Evolutionary conservation across 2,113 vertebrate species (phyloP), one percentile per base, ranked within the genome.

Genomic region (Phocoena phocoena): DNA sequence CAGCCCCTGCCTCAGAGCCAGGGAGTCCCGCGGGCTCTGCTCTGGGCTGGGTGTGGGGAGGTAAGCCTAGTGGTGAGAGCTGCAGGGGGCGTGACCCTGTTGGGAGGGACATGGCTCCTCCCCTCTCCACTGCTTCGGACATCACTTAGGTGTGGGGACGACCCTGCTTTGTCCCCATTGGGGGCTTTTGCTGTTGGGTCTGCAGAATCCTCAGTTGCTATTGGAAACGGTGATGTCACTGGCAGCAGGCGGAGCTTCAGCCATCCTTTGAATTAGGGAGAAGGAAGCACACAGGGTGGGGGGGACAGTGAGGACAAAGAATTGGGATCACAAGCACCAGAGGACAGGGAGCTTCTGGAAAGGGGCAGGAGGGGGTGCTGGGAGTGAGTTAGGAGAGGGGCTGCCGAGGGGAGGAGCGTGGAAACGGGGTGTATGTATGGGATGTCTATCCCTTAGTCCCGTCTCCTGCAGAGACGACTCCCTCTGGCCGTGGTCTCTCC

Each of bases 161-260:
- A 58, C 73, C 62, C 68, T 47, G 77, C 91, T 96, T 94, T 85
- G 93, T 97, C 90, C 84, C 93, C 25, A 28, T 0, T 10, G 71
- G 91, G 94, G 93, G 91, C 55, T 71, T 93, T 58, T 81, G 91
- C 95, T 62, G 55, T 76, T 15, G 77, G 85, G 82, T 23, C 74
- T 62, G 93, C 77, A 85, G 86, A 96, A 92, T 50, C 79, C 68
- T 93, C 73, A 28, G 98, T 98, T 98, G 97, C 98, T 84, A 96
- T 60, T 97, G 97, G 98, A 97, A 96, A 98, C 93, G 31, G 74
- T 97, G 98, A 98, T 47, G 92, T 98, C 97, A 98, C 70, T 18
- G 33, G 82, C 9, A 81, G 77, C 83, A 60, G 97, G 97, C 2
- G 97, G 97, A 71, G 95, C 85, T 84, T 92, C 76, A 31, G 58